Percentiles rank a stretch among this genome's conserved stretches.
These are phyloP conservation scores for Australoheros facetus DNA, from an alignment of 2,797 vertebrate genomes.

Conservation along the genomic window DNA sequence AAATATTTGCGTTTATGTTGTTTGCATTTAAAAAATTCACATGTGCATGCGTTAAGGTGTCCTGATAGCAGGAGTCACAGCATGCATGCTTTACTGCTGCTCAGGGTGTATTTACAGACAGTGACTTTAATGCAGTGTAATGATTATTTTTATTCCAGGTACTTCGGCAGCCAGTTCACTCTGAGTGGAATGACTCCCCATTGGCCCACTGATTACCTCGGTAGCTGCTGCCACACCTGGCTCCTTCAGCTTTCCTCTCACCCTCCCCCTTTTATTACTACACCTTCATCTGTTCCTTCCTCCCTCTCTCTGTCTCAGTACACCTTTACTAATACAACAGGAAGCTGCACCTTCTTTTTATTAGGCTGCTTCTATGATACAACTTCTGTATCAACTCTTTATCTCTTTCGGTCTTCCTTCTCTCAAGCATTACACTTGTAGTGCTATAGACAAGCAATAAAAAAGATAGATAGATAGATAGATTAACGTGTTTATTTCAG, in stretches of 20 bases:
- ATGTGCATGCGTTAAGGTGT: slow-evolving; percentile 32
- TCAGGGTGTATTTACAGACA: slow-evolving; percentile 82
- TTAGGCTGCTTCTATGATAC: not conserved
- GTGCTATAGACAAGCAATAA: not conserved
- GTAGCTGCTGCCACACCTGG: slow-evolving; percentile 77
- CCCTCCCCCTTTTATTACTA: slow-evolving; percentile 30
- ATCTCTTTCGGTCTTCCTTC: not conserved
- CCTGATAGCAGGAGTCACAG: slow-evolving; percentile 43
- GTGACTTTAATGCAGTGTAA: slow-evolving; percentile 83
- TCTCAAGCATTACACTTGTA: not conserved
- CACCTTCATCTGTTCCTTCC: slow-evolving; percentile 39
- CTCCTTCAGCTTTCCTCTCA: slow-evolving; percentile 55
- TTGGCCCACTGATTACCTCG: slow-evolving; percentile 82
- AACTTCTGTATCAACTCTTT: slow-evolving; percentile 8
- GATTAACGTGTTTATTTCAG: not conserved
- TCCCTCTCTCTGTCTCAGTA: not conserved
- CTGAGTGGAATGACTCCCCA: slow-evolving; percentile 80
- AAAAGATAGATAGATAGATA: no score
- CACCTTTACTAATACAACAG: slow-evolving; percentile 8
- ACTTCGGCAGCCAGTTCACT: slow-evolving; percentile 74
- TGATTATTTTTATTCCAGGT: slow-evolving; percentile 85
- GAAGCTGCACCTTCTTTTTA: not conserved
- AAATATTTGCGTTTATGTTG: slow-evolving; percentile 48
- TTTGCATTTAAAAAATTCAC: slow-evolving; percentile 54
- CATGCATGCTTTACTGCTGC: slow-evolving; percentile 71